Evolutionary conservation across 2,797 vertebrate species (phyloP).

Genomic region (Tympanoctomys barrerae): DNA sequence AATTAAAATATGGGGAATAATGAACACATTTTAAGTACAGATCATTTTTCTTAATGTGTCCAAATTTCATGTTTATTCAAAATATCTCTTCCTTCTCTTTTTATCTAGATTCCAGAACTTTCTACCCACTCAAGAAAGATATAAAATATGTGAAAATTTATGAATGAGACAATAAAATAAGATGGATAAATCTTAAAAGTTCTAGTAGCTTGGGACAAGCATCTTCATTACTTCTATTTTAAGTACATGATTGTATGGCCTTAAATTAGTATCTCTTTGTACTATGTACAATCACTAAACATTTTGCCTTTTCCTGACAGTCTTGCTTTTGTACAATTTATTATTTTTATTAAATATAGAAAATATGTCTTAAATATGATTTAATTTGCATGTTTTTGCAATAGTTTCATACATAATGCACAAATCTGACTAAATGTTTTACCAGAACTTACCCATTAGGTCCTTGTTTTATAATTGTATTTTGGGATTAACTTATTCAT

Average conservation of each 20-base stretch:
- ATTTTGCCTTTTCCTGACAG: not conserved
- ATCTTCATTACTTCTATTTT: not conserved
- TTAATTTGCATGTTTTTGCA: not conserved
- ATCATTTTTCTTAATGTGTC: conserved; percentile 20
- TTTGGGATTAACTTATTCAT: conserved; percentile 42
- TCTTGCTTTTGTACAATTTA: not conserved
- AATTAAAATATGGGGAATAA: not conserved
- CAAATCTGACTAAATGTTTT: not conserved
- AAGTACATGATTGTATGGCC: not conserved
- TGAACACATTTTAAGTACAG: conserved; percentile 32
- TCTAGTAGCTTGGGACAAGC: not conserved
- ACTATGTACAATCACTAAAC: not conserved
- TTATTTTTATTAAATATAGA: not conserved
- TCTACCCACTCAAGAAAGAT: not conserved
- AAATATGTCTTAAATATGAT: not conserved
- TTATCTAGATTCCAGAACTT: not conserved
- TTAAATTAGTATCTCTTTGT: conserved; percentile 13
- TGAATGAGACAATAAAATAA: not conserved
- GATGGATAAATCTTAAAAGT: not conserved
- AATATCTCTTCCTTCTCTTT: not conserved
- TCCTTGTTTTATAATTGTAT: not conserved
- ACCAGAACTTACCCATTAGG: not conserved
- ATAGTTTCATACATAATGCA: not conserved
- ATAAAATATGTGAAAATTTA: not conserved
- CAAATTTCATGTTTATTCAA: not conserved